Base-by-base conservation (phyloP, 2,888 invertebrate species). In the Leistus spinibarbis region DNA sequence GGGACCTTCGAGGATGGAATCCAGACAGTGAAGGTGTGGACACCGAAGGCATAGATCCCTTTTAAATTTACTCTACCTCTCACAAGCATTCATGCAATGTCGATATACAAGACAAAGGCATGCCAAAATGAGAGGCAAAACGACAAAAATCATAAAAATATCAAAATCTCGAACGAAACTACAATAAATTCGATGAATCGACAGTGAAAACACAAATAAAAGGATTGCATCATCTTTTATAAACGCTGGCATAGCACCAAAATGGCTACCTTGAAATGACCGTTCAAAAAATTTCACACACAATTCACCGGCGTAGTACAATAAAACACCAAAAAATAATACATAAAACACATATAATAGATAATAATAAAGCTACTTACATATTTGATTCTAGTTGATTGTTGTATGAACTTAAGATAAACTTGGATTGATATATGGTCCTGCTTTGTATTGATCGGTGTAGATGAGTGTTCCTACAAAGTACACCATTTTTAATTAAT, bases 31-130 rank as follows among this genome's bases (percentile, higher is more conserved):
- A 84, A 79, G 81, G 89, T 89, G 89, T 90, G 90, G 88, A 90
- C 90, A 90, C 91, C 91, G 91, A 91, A 91, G 91, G 91, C 91
- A 90, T 89, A 77, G 72, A 76, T 75, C 75, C 79, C 54, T 67
- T 65, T 10, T 23, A 19, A 60, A 60, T 66, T 67, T 73, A 73
- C 65, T 73, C 54, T 75, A 69, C 75, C 75, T 75, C 68, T 53
- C 69, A 75, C 69, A 87, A 85, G 75, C 86, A 86, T 87, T 88
- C 88, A 85, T 75, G 63, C 75, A 69, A 64, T 75, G 56, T 54
- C 75, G 75, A 75, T n/a, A 69, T 64, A 54, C 75, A 13, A 75
- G 69, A 56, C 64, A 69, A 75, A 75, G 75, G 75, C 63, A 75
- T 69, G 75, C 75, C 75, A 75, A 75, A 75, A 69, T 75, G 75